Conservation (phyloP, 2,113 vertebrate species). For the Channa argus region DNA sequence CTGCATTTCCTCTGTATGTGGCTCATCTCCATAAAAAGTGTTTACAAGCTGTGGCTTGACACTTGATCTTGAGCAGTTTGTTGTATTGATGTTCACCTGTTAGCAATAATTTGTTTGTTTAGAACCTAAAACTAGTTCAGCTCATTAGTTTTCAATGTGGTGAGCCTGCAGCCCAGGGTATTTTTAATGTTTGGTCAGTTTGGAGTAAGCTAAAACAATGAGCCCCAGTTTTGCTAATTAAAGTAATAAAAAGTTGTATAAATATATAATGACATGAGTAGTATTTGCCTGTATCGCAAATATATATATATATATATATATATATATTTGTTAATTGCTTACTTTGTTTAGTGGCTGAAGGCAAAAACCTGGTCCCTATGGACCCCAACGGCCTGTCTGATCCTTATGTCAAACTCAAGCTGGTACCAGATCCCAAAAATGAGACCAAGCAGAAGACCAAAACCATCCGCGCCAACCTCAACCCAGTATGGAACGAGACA, state of each 20-base stretch:
- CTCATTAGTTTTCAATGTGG: too few species aligned
- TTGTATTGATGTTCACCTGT: slow-evolving; percentile 44
- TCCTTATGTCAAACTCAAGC: slow-evolving; percentile 97
- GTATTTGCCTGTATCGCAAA: too few species aligned
- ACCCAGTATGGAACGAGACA: slow-evolving; percentile 94
- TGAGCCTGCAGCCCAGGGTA: too few species aligned
- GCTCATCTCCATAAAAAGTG: slow-evolving; percentile 17
- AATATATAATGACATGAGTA: too few species aligned
- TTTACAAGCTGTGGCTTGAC: neutral
- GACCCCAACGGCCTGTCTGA: slow-evolving; percentile 97
- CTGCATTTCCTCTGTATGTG: slow-evolving; percentile 21
- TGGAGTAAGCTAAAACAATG: too few species aligned
- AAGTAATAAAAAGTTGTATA: too few species aligned
- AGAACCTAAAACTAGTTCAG: too few species aligned
- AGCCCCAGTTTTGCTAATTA: too few species aligned
- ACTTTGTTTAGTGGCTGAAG: slow-evolving; percentile 87
- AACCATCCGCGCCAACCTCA: slow-evolving; percentile 94
- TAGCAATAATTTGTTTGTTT: neutral
- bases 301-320: too few species aligned
- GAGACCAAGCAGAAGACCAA: slow-evolving; percentile 99
- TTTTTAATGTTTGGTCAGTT: too few species aligned
- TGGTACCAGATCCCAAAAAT: slow-evolving; percentile 96
- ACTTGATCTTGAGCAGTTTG: slow-evolving; percentile 42
- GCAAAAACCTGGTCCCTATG: slow-evolving; percentile 97
- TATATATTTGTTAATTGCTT: neutral